Percentiles rank a stretch among this genome's conserved stretches.
Evolutionary conservation across 1,140 invertebrate genomes (phyloP).

Genomic region (Leguminivora glycinivorella): DNA sequence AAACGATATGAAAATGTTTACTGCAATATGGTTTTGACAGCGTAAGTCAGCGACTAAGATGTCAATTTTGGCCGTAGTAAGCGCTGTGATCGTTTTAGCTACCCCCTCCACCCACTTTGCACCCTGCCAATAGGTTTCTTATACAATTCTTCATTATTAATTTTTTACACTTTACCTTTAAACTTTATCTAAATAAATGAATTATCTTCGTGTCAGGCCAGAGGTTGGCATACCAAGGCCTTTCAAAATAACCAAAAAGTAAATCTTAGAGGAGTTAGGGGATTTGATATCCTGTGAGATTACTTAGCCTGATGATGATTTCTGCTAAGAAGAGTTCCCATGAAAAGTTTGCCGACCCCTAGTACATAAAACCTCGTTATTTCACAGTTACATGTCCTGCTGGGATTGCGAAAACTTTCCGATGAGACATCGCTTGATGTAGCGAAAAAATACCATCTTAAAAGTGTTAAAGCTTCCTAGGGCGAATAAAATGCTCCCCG

Average conservation of each 20-base stretch:
- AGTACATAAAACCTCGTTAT: neutral
- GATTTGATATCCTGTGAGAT: too few species aligned
- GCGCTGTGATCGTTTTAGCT: too few species aligned
- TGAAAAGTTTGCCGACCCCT: neutral
- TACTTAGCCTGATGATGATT: too few species aligned
- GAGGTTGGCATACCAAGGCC: too few species aligned
- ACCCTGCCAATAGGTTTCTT: neutral
- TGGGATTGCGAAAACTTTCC: neutral
- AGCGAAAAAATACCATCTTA: neutral
- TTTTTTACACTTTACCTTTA: neutral
- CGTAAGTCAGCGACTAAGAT: too few species aligned
- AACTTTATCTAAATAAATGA: neutral
- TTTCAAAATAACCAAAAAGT: too few species aligned
- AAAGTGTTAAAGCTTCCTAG: conserved; percentile 3
- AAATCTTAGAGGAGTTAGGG: too few species aligned
- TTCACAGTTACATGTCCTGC: neutral
- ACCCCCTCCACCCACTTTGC: too few species aligned
- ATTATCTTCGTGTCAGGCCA: too few species aligned
- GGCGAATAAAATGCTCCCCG: neutral
- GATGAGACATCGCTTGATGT: neutral
- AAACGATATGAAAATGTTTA: too few species aligned
- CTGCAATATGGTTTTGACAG: too few species aligned
- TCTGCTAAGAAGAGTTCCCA: neutral
- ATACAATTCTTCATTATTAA: neutral
- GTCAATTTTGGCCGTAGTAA: too few species aligned